Conservation (phyloP, 2,797 vertebrate species). For the Xenentodon cancila region DNA sequence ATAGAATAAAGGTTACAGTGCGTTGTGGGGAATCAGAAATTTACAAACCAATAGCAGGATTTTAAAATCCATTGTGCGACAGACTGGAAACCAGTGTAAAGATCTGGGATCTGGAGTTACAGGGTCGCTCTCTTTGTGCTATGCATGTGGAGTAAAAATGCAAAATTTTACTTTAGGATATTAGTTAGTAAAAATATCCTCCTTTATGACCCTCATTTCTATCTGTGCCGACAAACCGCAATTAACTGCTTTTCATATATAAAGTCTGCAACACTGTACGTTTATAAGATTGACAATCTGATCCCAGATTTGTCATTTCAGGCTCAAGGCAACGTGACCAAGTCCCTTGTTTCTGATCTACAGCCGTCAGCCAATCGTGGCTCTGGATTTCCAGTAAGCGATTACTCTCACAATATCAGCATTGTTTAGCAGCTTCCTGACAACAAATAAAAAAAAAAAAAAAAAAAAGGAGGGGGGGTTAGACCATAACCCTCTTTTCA, state of each 20-base stretch:
- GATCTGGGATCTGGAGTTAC: too few species aligned
- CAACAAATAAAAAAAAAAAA: conserved; percentile 32
- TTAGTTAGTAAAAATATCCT: neutral
- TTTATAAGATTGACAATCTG: conserved; percentile 29
- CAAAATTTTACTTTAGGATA: too few species aligned
- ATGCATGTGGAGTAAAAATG: too few species aligned
- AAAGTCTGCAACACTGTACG: neutral
- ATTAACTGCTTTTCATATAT: neutral
- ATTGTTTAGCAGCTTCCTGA: conserved; percentile 58
- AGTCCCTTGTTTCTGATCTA: conserved; percentile 50
- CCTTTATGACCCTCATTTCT: neutral
- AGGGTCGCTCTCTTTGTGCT: too few species aligned
- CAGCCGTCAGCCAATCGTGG: conserved; percentile 53
- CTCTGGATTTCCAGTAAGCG: conserved; percentile 51
- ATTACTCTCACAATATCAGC: conserved; percentile 63
- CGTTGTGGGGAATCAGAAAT: too few species aligned
- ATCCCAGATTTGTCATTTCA: conserved; percentile 57
- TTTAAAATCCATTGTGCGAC: too few species aligned
- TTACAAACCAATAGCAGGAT: too few species aligned
- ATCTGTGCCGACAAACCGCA: neutral
- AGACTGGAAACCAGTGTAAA: too few species aligned
- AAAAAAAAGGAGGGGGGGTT: conserved; percentile 9
- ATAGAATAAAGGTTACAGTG: too few species aligned
- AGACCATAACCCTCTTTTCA: conserved; percentile 42
- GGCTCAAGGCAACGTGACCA: conserved; percentile 49